Percentiles rank a stretch among this genome's conserved stretches.
Evolutionary conservation across 2,888 invertebrate genomes (phyloP).

Genomic region (Plebejus anna): DNA sequence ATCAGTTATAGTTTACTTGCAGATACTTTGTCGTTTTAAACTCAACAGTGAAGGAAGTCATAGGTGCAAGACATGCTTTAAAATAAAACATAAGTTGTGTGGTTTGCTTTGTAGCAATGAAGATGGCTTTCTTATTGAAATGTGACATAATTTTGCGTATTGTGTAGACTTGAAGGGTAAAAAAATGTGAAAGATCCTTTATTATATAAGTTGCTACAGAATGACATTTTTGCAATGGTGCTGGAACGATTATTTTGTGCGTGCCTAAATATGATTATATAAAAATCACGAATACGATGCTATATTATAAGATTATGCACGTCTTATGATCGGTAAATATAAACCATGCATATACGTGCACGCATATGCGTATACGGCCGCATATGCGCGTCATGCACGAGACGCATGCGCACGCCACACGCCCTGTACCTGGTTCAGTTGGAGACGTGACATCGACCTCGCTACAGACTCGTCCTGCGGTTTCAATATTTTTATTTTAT

Average conservation of each 20-base stretch:
- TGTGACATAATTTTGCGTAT: background rate
- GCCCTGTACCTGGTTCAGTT: conserved; percentile 62
- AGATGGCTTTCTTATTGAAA: background rate
- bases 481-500: conserved; percentile 27
- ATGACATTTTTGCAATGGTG: background rate
- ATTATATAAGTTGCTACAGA: no score
- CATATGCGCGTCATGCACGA: conserved; percentile 34
- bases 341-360: conserved; percentile 31
- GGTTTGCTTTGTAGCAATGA: background rate
- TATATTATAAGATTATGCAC: background rate
- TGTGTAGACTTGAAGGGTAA: no score
- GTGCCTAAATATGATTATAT: background rate
- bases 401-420: conserved; percentile 53
- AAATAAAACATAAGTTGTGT: background rate
- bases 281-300: background rate
- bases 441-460: conserved; percentile 66
- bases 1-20: no score
- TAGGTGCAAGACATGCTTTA: background rate
- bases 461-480: conserved; percentile 72
- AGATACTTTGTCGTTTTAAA: background rate
- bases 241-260: background rate
- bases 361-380: conserved; percentile 31
- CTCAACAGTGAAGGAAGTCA: background rate
- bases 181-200: no score
- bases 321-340: conserved; percentile 12